Evolutionary conservation across 2,888 invertebrate genomes (phyloP), one percentile per base, ranked within the genome.

Genomic region (Podotricha telesiphe): DNA sequence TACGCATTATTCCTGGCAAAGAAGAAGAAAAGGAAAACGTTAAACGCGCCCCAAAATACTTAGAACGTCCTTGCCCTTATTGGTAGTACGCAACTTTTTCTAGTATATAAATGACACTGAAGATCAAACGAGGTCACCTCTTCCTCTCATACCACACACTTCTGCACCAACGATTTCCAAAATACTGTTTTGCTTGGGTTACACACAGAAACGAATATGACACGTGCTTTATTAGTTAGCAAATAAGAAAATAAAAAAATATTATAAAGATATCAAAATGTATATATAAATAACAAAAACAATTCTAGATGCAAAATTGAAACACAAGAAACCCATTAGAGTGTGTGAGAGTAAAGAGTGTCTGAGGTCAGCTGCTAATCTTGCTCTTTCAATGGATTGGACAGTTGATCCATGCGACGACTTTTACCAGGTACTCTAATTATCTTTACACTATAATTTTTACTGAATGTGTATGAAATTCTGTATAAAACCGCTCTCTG

Each of bases 341-440:
- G 77, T 94, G 42, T 96, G 96, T 78, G 94, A 94, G 65, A 94
- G 93, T 34, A 94, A 94, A 68, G 95, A 96, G 82, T 97, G 97
- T 77, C 87, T 96, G 47, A 94, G 96, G 37, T 94, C 95, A 73
- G 96, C 97, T 10, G 95, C 96, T 20, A 96, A 95, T 86, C 91
- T 97, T 45, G 94, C 95, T 19, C 93, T 95, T 55, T 95, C 96
- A 13, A 96, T 97, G 95, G 95, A 97, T 82, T 86, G 85, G 64
- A 93, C 93, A 37, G 94, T 94, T 62, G 94, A 97, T 84, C 97
- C 97, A 61, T 97, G 97, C 80, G 95, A 96, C 53, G 95, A 97
- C 87, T 97, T 97, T 88, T 97, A 97, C 85, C 90, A 95, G 93
- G 97, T 94, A 65, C 63, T 58, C 8, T 13, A 19, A 17, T 34